Base-by-base conservation (phyloP, 2,113 vertebrate species). In the Mormyrus iriodes region DNA sequence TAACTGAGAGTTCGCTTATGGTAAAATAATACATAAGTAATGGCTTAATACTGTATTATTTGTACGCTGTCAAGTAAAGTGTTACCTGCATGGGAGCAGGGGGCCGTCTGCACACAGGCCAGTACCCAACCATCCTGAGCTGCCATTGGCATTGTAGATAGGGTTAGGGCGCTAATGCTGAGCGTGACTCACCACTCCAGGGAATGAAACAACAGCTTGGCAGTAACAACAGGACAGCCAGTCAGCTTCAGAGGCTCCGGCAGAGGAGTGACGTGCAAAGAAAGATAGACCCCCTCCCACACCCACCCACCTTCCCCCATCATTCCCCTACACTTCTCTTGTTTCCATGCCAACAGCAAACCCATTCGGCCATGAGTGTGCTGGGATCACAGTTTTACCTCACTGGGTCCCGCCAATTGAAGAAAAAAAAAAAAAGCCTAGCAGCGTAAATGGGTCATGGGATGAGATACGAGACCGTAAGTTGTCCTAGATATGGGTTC, bases 311-410 rank as follows among this genome's bases (percentile, higher is more conserved):
- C 52, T 17, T 13, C 52, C 53, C 52, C 86, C 19, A 46, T 9
- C n/a, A 52, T 35, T 4, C 51, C 35, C 79, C 24, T 35, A 55
- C 86, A 61, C 55, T n/a, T 46, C 61, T 88, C 87, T 44, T 27
- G 52, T 65, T 87, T 65, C 86, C 86, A 87, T 87, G 86, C 49
- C 52, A 73, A 88, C 87, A 24, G 24, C 39, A 49, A 53, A 49
- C 61, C 85, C 13, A 53, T 31, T 53, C 48, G 61, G 58, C 55
- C 42, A 15, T 73, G 61, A 73, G 12, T 39, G 44, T 27, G 42
- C 53, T 46, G 35, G 87, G 76, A 55, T 53, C n/a, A 51, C 3
- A 12, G 51, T 83, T 84, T 89, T 84, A n/a, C 73, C 31, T 58
- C 73, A 15, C 35, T 84, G 86, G 53, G 35, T 87, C 55, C 42